A percentile compares a stretch with the other conserved stretches of the same genome.
phyloP scores from a whole-genome alignment of 2,888 invertebrate genomes.

The Platynereis dumerilii region DNA sequence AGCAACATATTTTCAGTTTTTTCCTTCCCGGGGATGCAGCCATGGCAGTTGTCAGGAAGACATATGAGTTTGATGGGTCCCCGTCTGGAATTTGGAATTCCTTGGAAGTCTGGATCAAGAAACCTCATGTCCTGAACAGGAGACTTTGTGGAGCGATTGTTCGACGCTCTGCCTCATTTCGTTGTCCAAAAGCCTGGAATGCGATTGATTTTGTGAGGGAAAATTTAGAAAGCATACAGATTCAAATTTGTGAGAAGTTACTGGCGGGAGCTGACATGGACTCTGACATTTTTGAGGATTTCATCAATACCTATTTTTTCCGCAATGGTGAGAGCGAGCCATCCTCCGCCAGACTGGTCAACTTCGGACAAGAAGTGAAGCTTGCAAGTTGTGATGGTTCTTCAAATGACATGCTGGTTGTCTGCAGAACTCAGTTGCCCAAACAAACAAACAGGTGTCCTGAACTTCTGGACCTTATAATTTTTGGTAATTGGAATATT shows the following conservation, averaged over 20 bases:
- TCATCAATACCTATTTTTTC: too few species aligned
- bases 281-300: not conserved
- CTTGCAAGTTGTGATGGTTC: too few species aligned
- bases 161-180: not conserved
- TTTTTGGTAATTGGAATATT: conserved; percentile 13
- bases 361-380: too few species aligned
- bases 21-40: too few species aligned
- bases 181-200: too few species aligned
- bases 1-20: too few species aligned
- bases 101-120: conserved; percentile 41
- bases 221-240: not conserved
- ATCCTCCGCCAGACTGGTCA: too few species aligned
- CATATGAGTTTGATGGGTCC: not conserved
- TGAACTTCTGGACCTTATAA: conserved; percentile 6
- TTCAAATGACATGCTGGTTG: too few species aligned
- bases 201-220: too few species aligned
- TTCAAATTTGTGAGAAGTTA: not conserved
- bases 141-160: conserved; percentile 37
- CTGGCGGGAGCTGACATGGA: not conserved
- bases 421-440: conserved; percentile 12
- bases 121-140: conserved; percentile 47
- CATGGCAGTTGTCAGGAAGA: too few species aligned
- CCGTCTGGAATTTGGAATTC: conserved; percentile 21
- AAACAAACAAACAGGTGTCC: conserved; percentile 16
- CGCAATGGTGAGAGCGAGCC: too few species aligned